These are phyloP conservation scores for Heliconius melpomene DNA, from an alignment of 1,140 invertebrate species.

Conservation along the genomic window DNA sequence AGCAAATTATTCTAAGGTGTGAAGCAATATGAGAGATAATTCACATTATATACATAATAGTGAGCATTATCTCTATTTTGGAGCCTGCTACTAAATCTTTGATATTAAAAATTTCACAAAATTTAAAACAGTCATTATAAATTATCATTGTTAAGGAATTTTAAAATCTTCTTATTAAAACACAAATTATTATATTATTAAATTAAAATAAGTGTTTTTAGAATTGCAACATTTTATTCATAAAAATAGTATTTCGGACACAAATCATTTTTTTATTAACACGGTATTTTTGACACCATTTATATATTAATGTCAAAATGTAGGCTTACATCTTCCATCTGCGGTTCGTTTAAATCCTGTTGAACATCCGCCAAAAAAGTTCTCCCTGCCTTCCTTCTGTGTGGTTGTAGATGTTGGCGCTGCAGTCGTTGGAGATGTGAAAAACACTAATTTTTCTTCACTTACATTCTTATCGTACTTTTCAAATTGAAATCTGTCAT, in stretches of 20 bases:
- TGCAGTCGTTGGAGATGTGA: slow-evolving; percentile 4
- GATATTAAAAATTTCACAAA: no score
- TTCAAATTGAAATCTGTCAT: not conserved
- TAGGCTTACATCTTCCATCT: slow-evolving; percentile 63
- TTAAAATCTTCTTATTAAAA: no score
- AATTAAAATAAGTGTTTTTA: not conserved
- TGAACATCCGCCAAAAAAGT: slow-evolving; percentile 54
- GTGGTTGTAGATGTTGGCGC: slow-evolving; percentile 19
- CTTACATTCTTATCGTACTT: not conserved
- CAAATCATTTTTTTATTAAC: no score
- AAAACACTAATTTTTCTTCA: slow-evolving; percentile 19
- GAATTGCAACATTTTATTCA: not conserved
- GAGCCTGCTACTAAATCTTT: no score
- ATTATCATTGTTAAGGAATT: no score
- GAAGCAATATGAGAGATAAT: no score
- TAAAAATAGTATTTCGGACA: not conserved
- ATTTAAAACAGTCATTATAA: no score
- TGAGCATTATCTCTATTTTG: no score
- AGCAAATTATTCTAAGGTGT: no score
- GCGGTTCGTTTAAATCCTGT: slow-evolving; percentile 51
- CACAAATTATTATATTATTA: no score
- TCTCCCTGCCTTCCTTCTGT: slow-evolving; percentile 53
- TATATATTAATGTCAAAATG: slow-evolving; percentile 18
- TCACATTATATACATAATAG: no score
- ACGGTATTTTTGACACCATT: not conserved